Percentiles rank a stretch among this genome's conserved stretches.
phyloP scores from a whole-genome alignment of 2,888 invertebrate genomes.

The Stictocephala bisonia region DNA sequence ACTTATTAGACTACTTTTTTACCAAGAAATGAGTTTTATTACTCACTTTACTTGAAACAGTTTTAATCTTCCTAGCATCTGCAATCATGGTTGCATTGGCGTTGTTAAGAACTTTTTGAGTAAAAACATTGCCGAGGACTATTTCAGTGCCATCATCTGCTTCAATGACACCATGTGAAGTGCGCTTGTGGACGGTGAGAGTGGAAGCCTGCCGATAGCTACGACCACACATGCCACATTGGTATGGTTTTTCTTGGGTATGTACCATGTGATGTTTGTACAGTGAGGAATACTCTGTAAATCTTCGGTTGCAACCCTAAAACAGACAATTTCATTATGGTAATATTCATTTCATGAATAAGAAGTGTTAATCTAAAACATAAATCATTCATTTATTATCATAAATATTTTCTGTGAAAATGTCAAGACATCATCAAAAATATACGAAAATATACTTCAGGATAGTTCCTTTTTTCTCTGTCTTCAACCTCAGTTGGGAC shows the following conservation, averaged over 20 bases:
- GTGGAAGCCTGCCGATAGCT: slow-evolving; percentile 73
- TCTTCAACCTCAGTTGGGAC: too few relatives aligned
- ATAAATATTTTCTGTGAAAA: not conserved
- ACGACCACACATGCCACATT: slow-evolving; percentile 70
- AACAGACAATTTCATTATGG: too few relatives aligned
- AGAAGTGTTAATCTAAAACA: not conserved
- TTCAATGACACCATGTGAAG: slow-evolving; percentile 67
- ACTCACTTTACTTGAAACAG: slow-evolving; percentile 47
- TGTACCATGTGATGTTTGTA: slow-evolving; percentile 76
- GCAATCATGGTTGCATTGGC: slow-evolving; percentile 21
- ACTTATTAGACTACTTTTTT: not conserved
- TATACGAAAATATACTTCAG: too few relatives aligned
- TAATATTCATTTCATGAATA: too few relatives aligned
- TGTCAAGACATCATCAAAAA: too few relatives aligned
- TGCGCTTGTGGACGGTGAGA: slow-evolving; percentile 71
- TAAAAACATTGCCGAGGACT: slow-evolving; percentile 46
- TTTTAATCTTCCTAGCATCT: slow-evolving; percentile 44
- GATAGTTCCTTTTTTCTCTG: too few relatives aligned
- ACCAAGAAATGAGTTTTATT: not conserved
- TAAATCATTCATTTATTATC: too few relatives aligned
- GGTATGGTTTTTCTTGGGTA: slow-evolving; percentile 70
- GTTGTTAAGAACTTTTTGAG: slow-evolving; percentile 10
- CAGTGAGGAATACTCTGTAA: slow-evolving; percentile 77
- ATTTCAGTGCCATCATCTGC: slow-evolving; percentile 65
- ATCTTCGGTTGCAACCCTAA: slow-evolving; percentile 72